Evolutionary conservation across 2,113 vertebrate species (phyloP).

Genomic region (Peromyscus polionotus): DNA sequence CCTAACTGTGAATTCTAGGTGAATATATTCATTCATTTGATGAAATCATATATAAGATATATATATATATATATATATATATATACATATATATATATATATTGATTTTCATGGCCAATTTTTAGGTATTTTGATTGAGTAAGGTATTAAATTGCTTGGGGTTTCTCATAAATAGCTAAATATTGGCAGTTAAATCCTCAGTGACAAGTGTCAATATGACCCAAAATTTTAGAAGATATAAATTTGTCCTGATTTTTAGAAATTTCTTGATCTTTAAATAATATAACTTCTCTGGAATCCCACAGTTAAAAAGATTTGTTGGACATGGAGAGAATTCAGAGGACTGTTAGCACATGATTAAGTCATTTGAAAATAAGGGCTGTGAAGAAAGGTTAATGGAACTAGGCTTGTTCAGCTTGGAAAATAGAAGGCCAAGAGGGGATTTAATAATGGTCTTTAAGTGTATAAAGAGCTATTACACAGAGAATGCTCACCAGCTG

Average conservation of each 20-base stretch:
- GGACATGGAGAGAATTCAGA: constrained; percentile 41
- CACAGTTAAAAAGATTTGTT: constrained; percentile 13
- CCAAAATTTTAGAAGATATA: constrained; percentile 8
- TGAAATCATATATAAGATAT: not conserved
- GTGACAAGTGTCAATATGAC: not conserved
- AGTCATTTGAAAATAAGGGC: constrained; percentile 66
- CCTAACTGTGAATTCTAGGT: not conserved
- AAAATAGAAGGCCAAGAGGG: constrained; percentile 67
- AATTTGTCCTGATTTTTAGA: not conserved
- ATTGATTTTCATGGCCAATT: not conserved
- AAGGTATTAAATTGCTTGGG: not conserved
- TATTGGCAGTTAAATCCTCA: not conserved
- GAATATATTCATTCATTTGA: not conserved
- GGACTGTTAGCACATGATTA: constrained; percentile 54
- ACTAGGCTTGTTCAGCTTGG: constrained; percentile 55
- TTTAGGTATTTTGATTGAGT: constrained; percentile 33
- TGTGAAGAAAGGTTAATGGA: constrained; percentile 73
- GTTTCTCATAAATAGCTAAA: constrained; percentile 6
- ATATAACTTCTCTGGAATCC: not conserved
- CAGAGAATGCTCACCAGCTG: constrained; percentile 71
- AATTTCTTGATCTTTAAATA: constrained; percentile 44
- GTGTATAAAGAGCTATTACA: constrained; percentile 70
- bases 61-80: not conserved
- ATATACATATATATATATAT: not conserved
- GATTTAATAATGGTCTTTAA: constrained; percentile 75